These are phyloP conservation scores for Rhopilema esculentum DNA, from an alignment of 30 jellyfish, hydroid and myxozoan species.

Conservation along the genomic window DNA sequence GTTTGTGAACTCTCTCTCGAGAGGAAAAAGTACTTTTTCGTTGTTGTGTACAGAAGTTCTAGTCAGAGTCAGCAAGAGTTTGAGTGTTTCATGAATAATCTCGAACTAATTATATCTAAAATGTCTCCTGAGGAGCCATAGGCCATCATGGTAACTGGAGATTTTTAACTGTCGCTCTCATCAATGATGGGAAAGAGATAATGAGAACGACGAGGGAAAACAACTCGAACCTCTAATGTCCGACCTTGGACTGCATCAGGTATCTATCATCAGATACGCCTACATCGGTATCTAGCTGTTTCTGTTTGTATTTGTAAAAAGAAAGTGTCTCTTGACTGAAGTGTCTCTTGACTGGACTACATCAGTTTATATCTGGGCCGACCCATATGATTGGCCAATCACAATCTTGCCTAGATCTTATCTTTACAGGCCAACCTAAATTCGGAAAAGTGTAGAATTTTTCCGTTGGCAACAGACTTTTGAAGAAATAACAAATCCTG, in stretches of 20 bases:
- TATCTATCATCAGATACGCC: too few species aligned
- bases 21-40: not conserved
- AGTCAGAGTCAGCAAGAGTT: not conserved
- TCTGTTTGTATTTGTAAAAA: too few species aligned
- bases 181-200: conserved; percentile 57
- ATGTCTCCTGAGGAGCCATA: too few species aligned
- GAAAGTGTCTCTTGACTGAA: too few species aligned
- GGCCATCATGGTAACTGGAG: too few species aligned
- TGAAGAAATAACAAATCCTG: conserved; percentile 4
- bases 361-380: conserved; percentile 8
- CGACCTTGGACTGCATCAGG: conserved; percentile 51
- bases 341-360: too few species aligned
- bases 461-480: conserved; percentile 17
- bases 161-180: too few species aligned
- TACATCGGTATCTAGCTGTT: too few species aligned
- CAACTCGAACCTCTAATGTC: conserved; percentile 40
- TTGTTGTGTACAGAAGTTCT: not conserved
- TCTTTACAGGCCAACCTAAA: conserved; percentile 30
- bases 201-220: conserved; percentile 52
- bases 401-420: conserved; percentile 10
- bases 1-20: too few species aligned
- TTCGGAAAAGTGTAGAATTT: conserved; percentile 31
- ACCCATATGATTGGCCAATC: conserved; percentile 17
- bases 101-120: not conserved
- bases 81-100: not conserved